Evolutionary conservation across 2,113 vertebrate species (phyloP).

Genomic region (Orthonyx spaldingii): DNA sequence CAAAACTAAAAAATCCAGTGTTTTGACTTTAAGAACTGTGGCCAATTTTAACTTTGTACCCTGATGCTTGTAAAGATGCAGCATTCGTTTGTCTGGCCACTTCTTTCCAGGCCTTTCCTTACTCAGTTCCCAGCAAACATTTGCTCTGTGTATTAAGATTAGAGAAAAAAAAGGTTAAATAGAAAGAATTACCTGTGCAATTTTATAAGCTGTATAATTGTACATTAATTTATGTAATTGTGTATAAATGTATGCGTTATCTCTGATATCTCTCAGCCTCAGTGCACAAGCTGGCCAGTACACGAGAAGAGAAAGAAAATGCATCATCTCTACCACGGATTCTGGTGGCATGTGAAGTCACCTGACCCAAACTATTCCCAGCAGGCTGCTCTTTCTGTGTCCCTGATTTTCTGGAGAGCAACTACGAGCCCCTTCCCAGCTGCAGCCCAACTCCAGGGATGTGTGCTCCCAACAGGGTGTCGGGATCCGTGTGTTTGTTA

Average conservation of each 20-base stretch:
- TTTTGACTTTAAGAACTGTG: not conserved
- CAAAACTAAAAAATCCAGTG: not conserved
- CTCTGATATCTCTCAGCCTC: not conserved
- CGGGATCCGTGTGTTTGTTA: rapidly evolving
- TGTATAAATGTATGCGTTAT: not conserved
- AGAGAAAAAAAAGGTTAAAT: not conserved
- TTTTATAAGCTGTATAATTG: not conserved
- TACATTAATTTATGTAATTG: not conserved
- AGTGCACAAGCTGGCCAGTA: not conserved
- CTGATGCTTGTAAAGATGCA: not conserved
- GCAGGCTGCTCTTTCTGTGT: not conserved
- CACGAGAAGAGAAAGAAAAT: not conserved
- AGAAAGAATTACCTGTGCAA: not conserved
- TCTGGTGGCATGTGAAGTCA: not conserved
- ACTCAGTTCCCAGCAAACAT: not conserved
- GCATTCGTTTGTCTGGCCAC: not conserved
- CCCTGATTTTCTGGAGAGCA: not conserved
- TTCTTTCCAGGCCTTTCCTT: not conserved
- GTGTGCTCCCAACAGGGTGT: not conserved
- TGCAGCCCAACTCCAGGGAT: rapidly evolving
- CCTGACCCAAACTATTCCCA: not conserved
- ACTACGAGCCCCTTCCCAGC: not conserved
- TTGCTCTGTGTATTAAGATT: not conserved
- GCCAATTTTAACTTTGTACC: not conserved
- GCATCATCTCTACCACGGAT: rapidly evolving